Percentiles rank a stretch among this genome's conserved stretches.
Conservation (phyloP, 2,113 vertebrate species). For the Caranx ignobilis region DNA sequence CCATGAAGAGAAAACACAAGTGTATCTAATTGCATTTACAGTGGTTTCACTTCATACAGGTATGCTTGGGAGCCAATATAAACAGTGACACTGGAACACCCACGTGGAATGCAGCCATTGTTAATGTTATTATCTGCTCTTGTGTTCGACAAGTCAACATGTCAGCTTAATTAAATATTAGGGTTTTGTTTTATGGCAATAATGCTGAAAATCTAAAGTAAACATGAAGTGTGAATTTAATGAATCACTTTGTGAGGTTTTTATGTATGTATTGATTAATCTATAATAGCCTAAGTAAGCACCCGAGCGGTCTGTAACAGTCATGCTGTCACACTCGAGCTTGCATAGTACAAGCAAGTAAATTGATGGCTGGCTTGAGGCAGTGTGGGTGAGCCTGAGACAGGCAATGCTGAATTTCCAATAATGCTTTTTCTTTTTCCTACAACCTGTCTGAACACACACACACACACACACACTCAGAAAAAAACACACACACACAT, state of each 20-base stretch:
- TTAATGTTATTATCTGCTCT: conserved; percentile 15
- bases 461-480: not conserved
- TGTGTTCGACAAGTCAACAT: conserved; percentile 2
- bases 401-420: conserved; percentile 38
- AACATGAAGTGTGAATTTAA: conserved; percentile 37
- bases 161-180: conserved; percentile 15
- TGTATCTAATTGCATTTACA: not conserved
- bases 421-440: conserved; percentile 10
- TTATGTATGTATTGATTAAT: conserved; percentile 68
- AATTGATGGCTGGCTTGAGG: conserved; percentile 58
- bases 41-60: not conserved
- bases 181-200: not conserved
- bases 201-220: conserved; percentile 1
- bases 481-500: not conserved
- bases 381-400: conserved; percentile 32
- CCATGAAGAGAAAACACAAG: not conserved
- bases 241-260: conserved; percentile 46
- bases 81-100: conserved; percentile 10
- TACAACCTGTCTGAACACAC: conserved; percentile 13
- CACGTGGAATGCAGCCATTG: not conserved
- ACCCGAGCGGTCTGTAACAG: conserved; percentile 32
- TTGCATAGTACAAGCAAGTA: conserved; percentile 26
- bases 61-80: not conserved
- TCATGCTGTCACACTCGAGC: conserved; percentile 33
- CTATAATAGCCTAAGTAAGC: conserved; percentile 55